A percentile compares a stretch with the other conserved stretches of the same genome.
phyloP scores from a whole-genome alignment of 2,888 invertebrate species.

The Pterostichus madidus region DNA sequence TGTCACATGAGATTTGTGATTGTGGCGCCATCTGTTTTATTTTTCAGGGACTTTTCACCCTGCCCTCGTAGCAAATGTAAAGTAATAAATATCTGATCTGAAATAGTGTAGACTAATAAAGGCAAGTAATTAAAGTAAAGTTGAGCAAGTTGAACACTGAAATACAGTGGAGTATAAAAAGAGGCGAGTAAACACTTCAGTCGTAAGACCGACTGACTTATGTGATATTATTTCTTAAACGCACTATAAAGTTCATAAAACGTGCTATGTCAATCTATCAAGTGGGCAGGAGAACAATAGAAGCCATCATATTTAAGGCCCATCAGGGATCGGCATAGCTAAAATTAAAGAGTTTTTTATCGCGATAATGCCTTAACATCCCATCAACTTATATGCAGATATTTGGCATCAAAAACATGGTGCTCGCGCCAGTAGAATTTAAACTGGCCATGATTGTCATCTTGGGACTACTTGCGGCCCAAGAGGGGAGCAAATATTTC shows the following conservation, averaged over 20 bases:
- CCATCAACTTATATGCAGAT: constrained; percentile 64
- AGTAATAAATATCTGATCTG: neutral
- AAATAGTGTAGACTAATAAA: neutral
- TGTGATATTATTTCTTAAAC: constrained; percentile 65
- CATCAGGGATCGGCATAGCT: constrained; percentile 41
- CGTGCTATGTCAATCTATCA: constrained; percentile 64
- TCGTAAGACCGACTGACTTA: constrained; percentile 42
- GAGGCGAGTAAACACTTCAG: neutral
- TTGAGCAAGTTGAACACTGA: too few species aligned
- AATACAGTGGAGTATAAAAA: neutral
- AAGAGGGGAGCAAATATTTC: constrained; percentile 60
- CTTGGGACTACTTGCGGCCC: constrained; percentile 27
- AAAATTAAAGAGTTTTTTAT: constrained; percentile 65
- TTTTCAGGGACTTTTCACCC: too few species aligned
- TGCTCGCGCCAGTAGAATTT: constrained; percentile 59
- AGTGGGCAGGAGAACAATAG: constrained; percentile 60
- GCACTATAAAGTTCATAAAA: constrained; percentile 58
- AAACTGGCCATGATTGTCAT: constrained; percentile 61
- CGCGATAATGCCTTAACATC: constrained; percentile 34
- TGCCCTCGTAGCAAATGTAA: too few species aligned
- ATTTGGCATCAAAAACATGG: constrained; percentile 59
- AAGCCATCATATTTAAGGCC: constrained; percentile 65
- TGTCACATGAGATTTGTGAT: too few species aligned
- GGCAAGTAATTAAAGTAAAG: neutral
- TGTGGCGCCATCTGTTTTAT: too few species aligned